Conservation (phyloP, 2,797 vertebrate species). For the Sebastes ruberrimus region DNA sequence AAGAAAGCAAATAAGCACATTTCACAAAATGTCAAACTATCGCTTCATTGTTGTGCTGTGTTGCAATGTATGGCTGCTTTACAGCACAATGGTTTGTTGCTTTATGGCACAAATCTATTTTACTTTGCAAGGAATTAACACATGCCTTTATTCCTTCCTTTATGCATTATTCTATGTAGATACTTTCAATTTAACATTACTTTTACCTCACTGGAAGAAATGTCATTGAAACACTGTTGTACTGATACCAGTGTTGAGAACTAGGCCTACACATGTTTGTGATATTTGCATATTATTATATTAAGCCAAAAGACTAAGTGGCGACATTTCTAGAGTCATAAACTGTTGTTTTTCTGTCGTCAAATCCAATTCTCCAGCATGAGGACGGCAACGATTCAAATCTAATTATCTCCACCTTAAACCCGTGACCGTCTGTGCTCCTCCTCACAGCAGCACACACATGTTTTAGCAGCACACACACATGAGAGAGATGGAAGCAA, state of each 20-base stretch:
- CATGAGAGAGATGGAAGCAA: not conserved
- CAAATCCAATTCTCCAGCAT: conserved; percentile 16
- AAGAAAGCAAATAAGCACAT: not conserved
- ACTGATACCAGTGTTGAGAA: not conserved
- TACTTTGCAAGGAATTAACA: not conserved
- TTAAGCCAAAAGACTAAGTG: not conserved
- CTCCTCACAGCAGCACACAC: not conserved
- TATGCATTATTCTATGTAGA: not conserved
- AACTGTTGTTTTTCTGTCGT: conserved; percentile 16
- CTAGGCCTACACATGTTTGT: not conserved
- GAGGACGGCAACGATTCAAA: conserved; percentile 6
- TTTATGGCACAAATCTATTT: not conserved
- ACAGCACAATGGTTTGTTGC: not conserved
- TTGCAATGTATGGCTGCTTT: not conserved
- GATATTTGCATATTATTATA: not conserved
- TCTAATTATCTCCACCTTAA: conserved; percentile 23
- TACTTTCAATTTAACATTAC: not conserved
- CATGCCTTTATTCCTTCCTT: not conserved
- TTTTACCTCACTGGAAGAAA: not conserved
- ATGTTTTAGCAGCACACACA: not conserved
- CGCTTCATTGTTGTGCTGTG: not conserved
- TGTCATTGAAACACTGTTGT: not conserved
- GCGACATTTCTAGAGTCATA: not conserved
- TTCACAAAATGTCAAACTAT: not conserved
- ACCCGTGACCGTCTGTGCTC: conserved; percentile 21